Evolutionary conservation across 1,140 invertebrate species (phyloP), one percentile per base, ranked within the genome.

Genomic region (Ooceraea biroi): DNA sequence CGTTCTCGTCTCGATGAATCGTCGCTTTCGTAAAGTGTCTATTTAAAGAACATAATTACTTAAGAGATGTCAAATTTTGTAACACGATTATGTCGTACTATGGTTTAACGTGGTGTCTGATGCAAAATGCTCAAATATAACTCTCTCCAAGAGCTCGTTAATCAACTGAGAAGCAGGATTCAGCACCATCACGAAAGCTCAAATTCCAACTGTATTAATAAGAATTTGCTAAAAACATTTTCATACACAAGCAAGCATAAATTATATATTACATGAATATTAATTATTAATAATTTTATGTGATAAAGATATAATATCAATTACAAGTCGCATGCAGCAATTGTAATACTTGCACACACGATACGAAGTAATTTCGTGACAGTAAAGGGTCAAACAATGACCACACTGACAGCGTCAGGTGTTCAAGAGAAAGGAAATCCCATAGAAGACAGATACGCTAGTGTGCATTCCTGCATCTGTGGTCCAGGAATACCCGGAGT

Each of bases 401-500:
- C 10, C 14, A 36, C 17, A 30, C n/a, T n/a, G n/a, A n/a, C n/a
- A n/a, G 22, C 17, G 10, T 48, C 25, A 8, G n/a, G 36, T 5
- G 11, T 50, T 27, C 55, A 22, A 14, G 17, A 10, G 14, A 2
- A 30, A 44, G 55, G 36, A 57, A 48, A 46, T 3, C 3, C 12
- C 50, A 36, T 22, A 36, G 36, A n/a, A 50, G 12, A 11, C 22
- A 27, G 11, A 22, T 30, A n/a, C 11, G 12, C 50, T n/a, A 50
- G 25, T 58, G n/a, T 17, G 66, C 36, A 36, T 36, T 80, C 57
- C 36, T 36, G 58, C 71, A 7, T 36, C 74, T 61, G 55, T 83
- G 80, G 80, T 76, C 80, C 80, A 85, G 69, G 48, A 22, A 30
- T 63, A 83, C 36, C 19, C 48, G 12, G n/a, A 27, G 80, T 65